Percentiles rank a stretch among this genome's conserved stretches.
Conservation (phyloP, 2,113 vertebrate species). For the Suncus etruscus region DNA sequence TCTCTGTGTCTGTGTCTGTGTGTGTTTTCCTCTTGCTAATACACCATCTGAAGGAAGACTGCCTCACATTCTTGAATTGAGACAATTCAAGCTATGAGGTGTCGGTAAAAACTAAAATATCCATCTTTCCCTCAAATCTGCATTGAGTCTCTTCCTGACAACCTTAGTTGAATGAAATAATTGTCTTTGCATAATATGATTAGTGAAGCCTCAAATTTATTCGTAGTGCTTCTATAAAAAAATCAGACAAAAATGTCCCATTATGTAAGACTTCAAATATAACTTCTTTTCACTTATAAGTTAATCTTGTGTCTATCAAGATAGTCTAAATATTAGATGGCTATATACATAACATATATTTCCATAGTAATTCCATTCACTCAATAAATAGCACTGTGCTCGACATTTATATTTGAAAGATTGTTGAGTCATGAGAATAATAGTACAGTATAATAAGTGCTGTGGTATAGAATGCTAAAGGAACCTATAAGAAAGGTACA, state of each 20-base stretch:
- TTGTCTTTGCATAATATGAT: neutral
- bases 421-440: slow-evolving; percentile 36
- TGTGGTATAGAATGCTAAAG: slow-evolving; percentile 59
- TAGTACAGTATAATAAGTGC: neutral
- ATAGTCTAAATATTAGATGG: neutral
- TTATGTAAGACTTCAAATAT: too few relatives aligned
- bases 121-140: neutral
- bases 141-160: neutral
- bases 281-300: neutral
- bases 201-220: neutral
- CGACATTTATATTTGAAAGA: slow-evolving; percentile 61
- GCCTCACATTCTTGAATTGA: neutral
- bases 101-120: neutral
- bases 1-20: neutral
- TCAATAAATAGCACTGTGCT: neutral
- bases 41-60: neutral
- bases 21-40: neutral
- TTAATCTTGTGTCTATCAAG: neutral
- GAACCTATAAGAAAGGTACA: neutral
- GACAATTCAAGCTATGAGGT: fast-evolving
- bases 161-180: neutral
- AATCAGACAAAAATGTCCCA: too few relatives aligned
- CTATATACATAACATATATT: neutral
- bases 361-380: slow-evolving; percentile 4
- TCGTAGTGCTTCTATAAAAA: neutral